Percentiles rank a stretch among this genome's conserved stretches.
Evolutionary conservation across 2,888 invertebrate species (phyloP).

Genomic region (Elysia crispata): DNA sequence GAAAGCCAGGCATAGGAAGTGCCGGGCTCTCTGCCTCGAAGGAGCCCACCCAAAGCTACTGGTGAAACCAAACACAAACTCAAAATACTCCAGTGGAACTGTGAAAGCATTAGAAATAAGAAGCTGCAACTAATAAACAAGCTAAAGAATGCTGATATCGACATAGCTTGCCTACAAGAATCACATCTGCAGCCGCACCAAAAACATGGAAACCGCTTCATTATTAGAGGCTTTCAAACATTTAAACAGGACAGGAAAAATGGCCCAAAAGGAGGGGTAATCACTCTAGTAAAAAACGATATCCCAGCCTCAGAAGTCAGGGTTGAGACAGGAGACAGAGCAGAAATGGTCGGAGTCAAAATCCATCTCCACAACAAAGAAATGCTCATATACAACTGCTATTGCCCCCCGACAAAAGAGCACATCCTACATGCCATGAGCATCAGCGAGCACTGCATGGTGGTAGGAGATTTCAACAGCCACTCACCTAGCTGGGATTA

Average conservation of each 20-base stretch:
- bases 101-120: conserved; percentile 21
- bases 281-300: conserved; percentile 5
- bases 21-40: background rate
- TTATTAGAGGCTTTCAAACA: conserved; percentile 6
- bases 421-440: background rate
- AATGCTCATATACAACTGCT: background rate
- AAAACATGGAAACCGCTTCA: conserved; percentile 6
- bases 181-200: conserved; percentile 14
- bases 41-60: background rate
- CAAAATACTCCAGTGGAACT: conserved; percentile 29
- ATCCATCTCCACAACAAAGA: background rate
- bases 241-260: conserved; percentile 13
- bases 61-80: background rate
- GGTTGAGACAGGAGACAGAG: background rate
- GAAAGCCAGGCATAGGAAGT: background rate
- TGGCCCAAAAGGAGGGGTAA: conserved; percentile 11
- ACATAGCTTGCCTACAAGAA: conserved; percentile 22
- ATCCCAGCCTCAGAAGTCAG: conserved; percentile 1
- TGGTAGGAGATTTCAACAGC: too few species aligned
- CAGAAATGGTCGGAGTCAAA: conserved; percentile 2
- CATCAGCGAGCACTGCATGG: background rate
- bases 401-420: background rate
- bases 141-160: background rate
- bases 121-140: conserved; percentile 13
- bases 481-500: too few species aligned